phyloP scores from a whole-genome alignment of 2,797 vertebrate species.

The Argya squamiceps region DNA sequence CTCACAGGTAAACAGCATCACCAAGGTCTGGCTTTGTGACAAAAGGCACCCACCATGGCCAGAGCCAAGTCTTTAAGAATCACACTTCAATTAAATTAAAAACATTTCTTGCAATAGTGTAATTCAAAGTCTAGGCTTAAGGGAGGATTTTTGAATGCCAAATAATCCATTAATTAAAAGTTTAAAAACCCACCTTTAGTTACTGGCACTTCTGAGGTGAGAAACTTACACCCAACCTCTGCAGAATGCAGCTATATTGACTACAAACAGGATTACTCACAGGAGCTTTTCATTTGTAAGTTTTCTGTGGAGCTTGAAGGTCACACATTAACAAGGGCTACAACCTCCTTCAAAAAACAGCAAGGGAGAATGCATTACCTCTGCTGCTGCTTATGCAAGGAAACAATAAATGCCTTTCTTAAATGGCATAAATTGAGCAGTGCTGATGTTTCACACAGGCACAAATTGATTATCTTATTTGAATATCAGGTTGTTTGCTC shows the following conservation, averaged over 20 bases:
- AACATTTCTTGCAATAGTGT: neutral
- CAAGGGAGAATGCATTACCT: conserved; percentile 53
- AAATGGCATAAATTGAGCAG: conserved; percentile 72
- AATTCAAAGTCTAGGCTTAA: conserved; percentile 38
- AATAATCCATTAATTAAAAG: conserved; percentile 55
- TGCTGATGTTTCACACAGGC: conserved; percentile 68
- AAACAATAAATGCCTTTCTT: conserved; percentile 70
- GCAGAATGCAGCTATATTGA: neutral
- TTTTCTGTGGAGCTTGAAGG: conserved; percentile 71
- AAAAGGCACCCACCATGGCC: neutral
- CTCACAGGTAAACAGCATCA: neutral
- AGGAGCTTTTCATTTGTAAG: conserved; percentile 67
- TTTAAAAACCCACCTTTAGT: neutral
- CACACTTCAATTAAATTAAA: conserved; percentile 27
- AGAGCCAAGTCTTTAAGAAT: neutral
- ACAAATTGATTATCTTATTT: conserved; percentile 73
- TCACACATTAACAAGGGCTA: conserved; percentile 66
- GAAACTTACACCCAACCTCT: conserved; percentile 33
- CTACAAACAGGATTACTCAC: conserved; percentile 60
- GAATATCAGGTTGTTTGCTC: conserved; percentile 43
- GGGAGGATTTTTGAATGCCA: conserved; percentile 43
- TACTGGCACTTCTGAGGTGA: conserved; percentile 57
- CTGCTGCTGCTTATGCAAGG: conserved; percentile 63
- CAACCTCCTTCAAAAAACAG: conserved; percentile 59
- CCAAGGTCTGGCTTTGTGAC: neutral